phyloP scores from a whole-genome alignment of 2,113 vertebrate species.

The Cyprinodon variegatus region DNA sequence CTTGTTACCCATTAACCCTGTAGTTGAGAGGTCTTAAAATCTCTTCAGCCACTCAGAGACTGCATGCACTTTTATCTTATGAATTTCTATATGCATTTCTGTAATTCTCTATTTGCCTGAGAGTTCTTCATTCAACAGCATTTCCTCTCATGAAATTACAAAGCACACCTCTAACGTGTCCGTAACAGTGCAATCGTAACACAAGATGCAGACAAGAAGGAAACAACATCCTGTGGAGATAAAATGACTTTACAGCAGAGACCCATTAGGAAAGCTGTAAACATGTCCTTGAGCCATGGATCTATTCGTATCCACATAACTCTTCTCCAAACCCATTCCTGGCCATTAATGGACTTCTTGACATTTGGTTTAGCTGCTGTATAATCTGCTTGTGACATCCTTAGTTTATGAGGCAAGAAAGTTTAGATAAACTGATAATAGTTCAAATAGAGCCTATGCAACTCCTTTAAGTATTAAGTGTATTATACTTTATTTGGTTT shows the following conservation, averaged over 20 bases:
- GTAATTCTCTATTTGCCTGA: not conserved
- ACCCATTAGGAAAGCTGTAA: conserved; percentile 60
- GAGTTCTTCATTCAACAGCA: conserved; percentile 7
- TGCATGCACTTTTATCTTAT: conserved; percentile 11
- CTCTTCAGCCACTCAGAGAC: not conserved
- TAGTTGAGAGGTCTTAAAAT: not conserved
- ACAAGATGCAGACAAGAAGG: conserved; percentile 28
- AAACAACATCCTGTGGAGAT: conserved; percentile 39
- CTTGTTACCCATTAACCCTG: too few species aligned
- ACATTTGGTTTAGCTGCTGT: conserved; percentile 64
- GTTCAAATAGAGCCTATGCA: conserved; percentile 57
- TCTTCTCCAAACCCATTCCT: conserved; percentile 44
- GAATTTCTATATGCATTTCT: conserved; percentile 4
- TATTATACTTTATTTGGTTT: conserved; percentile 51
- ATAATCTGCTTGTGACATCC: conserved; percentile 69
- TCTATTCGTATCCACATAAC: conserved; percentile 56
- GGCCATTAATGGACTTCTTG: conserved; percentile 66
- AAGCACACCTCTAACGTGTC: conserved; percentile 26
- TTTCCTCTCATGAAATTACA: conserved; percentile 46
- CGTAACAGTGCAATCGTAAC: conserved; percentile 47
- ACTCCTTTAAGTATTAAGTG: conserved; percentile 64
- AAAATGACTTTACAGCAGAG: conserved; percentile 46
- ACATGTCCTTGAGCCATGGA: conserved; percentile 61
- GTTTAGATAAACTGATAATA: conserved; percentile 77
- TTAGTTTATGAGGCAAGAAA: conserved; percentile 65